These are phyloP conservation scores for Diachrysia chrysitis DNA, from an alignment of 2,888 invertebrate genomes.

Conservation along the genomic window DNA sequence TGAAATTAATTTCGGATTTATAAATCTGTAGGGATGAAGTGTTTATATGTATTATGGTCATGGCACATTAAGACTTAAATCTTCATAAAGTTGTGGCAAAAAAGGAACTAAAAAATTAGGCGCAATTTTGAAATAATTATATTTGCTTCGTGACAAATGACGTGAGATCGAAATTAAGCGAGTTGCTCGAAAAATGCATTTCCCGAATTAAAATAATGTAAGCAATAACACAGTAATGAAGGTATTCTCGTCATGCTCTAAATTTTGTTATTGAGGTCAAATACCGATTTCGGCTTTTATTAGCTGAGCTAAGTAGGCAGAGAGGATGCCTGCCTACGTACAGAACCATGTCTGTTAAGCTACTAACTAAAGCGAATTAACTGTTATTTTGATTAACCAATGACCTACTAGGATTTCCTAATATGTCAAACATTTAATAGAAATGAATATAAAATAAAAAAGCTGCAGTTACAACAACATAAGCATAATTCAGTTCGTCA, in stretches of 20 bases:
- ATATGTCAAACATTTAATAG: no score
- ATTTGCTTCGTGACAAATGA: background rate
- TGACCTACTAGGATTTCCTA: background rate
- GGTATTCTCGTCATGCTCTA: slow-evolving; percentile 77
- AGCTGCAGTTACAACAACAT: no score
- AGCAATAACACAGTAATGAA: slow-evolving; percentile 41
- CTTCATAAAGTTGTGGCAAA: no score
- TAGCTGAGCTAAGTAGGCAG: slow-evolving; percentile 36
- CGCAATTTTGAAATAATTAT: background rate
- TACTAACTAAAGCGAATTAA: slow-evolving; percentile 22
- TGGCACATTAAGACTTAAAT: no score
- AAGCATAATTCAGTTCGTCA: no score
- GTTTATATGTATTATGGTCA: no score
- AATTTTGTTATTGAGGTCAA: slow-evolving; percentile 82
- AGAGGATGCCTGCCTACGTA: slow-evolving; percentile 52
- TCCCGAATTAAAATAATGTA: slow-evolving; percentile 21
- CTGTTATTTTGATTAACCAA: slow-evolving; percentile 16
- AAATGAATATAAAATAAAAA: no score
- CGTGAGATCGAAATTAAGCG: background rate
- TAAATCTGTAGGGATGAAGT: no score
- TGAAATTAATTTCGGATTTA: no score
- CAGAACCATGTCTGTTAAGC: slow-evolving; percentile 30
- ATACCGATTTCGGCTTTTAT: slow-evolving; percentile 74
- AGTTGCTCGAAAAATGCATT: slow-evolving; percentile 13
- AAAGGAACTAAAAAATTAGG: background rate